Percentiles rank a stretch among this genome's conserved stretches.
These are phyloP conservation scores for Characodon lateralis DNA, from an alignment of 2,797 vertebrate genomes.

Conservation along the genomic window DNA sequence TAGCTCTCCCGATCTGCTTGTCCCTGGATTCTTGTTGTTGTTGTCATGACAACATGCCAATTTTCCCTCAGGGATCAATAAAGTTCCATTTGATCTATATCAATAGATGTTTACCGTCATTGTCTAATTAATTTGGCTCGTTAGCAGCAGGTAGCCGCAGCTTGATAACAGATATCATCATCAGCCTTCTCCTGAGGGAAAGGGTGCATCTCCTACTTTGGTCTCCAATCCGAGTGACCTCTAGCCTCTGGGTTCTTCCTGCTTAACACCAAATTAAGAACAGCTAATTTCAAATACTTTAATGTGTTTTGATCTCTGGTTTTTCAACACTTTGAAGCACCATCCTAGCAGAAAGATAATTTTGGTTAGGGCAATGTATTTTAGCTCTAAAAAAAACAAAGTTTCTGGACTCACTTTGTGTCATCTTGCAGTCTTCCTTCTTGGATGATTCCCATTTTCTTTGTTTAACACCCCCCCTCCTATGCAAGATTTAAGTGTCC, in stretches of 20 bases:
- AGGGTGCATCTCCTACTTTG: neutral
- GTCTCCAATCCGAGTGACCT: conserved; percentile 7
- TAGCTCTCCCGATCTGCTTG: neutral
- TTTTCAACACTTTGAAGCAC: neutral
- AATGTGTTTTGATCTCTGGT: neutral
- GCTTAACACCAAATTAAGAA: neutral
- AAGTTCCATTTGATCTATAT: conserved; percentile 66
- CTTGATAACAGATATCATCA: conserved; percentile 57
- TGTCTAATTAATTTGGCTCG: conserved; percentile 68
- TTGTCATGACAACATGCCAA: conserved; percentile 19
- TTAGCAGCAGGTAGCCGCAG: conserved; percentile 59
- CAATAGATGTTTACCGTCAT: conserved; percentile 62
- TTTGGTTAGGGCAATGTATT: neutral
- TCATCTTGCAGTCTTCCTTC: neutral
- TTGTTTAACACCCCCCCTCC: too few relatives aligned
- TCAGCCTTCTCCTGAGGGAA: neutral
- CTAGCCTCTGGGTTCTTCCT: conserved; percentile 16
- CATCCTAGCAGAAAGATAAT: neutral
- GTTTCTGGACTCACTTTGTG: neutral
- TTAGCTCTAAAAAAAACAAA: neutral
- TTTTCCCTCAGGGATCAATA: conserved; percentile 61
- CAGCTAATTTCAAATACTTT: neutral
- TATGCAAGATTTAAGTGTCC: too few relatives aligned
- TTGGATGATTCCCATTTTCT: neutral
- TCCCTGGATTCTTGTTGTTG: conserved; percentile 26